Evolutionary conservation across 2,797 vertebrate species (phyloP).

Genomic region (Arrhamphus sclerolepis): DNA sequence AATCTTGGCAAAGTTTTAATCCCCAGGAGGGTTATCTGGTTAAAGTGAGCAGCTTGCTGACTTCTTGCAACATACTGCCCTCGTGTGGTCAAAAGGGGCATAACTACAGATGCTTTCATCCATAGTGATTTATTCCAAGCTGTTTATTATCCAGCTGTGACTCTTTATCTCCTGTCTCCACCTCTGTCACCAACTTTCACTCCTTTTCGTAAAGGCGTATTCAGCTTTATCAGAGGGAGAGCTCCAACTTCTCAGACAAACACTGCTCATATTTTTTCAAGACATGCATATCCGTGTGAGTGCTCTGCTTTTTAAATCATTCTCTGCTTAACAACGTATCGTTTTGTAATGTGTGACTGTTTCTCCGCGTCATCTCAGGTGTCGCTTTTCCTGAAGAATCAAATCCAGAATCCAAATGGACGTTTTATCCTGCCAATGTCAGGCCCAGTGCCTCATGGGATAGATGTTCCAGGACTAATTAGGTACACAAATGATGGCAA

Average conservation of each 20-base stretch:
- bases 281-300: constrained; percentile 92
- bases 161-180: no score
- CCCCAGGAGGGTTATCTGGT: no score
- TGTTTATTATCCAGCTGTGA: no score
- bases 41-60: no score
- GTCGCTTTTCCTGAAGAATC: constrained; percentile 71
- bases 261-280: constrained; percentile 90
- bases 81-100: no score
- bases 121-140: no score
- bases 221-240: constrained; percentile 84
- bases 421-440: constrained; percentile 79
- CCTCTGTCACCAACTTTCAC: no score
- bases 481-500: constrained; percentile 81
- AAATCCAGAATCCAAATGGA: constrained; percentile 75
- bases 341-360: no score
- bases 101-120: no score
- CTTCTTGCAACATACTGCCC: no score
- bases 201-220: constrained; percentile 79
- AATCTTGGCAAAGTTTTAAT: no score
- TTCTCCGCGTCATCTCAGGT: constrained; percentile 53
- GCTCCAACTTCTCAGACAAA: constrained; percentile 93
- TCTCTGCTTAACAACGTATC: no score
- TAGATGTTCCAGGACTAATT: constrained; percentile 89
- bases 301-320: constrained; percentile 9
- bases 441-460: constrained; percentile 88